These are phyloP conservation scores for Pararge aegeria DNA, from an alignment of 1,140 invertebrate species.

Conservation along the genomic window DNA sequence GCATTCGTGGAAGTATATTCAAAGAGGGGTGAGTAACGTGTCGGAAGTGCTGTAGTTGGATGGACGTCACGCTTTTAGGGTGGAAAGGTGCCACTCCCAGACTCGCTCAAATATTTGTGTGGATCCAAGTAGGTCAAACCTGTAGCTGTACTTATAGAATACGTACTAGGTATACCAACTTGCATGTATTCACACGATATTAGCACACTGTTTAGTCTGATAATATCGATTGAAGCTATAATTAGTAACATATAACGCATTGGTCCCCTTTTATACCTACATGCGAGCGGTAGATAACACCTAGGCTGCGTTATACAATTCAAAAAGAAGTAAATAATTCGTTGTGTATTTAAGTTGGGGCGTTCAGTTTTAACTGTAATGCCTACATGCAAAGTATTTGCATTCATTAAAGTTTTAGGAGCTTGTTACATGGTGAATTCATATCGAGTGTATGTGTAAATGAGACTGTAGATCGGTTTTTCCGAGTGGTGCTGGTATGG, in stretches of 20 bases:
- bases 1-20: conserved; percentile 5
- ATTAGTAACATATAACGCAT: no score
- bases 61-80: conserved; percentile 24
- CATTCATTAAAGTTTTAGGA: conserved; percentile 31
- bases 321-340: neutral
- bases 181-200: neutral
- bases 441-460: conserved; percentile 31
- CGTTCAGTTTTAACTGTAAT: conserved; percentile 15
- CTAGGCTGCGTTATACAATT: no score
- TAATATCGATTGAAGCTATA: neutral
- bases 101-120: conserved; percentile 57
- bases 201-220: neutral
- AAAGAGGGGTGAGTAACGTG: conserved; percentile 14
- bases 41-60: conserved; percentile 18
- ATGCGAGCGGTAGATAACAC: neutral
- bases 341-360: neutral
- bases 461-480: conserved; percentile 52
- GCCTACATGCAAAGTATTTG: conserved; percentile 25
- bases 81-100: conserved; percentile 54
- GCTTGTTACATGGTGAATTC: conserved; percentile 30
- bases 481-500: no score
- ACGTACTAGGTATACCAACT: conserved; percentile 2
- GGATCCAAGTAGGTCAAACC: conserved; percentile 55
- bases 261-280: no score
- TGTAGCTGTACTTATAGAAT: conserved; percentile 30